These are phyloP conservation scores for Hippasteria phrygiana DNA, from an alignment of 53 echinoderm and acorn worm species.

Conservation along the genomic window DNA sequence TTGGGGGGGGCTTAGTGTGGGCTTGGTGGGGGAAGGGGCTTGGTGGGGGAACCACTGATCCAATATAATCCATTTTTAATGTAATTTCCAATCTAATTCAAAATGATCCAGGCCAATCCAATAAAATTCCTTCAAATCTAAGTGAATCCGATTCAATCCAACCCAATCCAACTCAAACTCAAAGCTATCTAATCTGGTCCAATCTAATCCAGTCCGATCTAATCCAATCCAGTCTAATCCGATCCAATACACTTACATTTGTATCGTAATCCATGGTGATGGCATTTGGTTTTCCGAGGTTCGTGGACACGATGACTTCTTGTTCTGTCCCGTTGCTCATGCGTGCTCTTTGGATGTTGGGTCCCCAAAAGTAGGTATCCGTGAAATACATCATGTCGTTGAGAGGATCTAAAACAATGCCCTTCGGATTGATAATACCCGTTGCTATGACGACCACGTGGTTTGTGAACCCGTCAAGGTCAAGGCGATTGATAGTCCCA, in stretches of 20 bases:
- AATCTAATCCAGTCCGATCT: neutral
- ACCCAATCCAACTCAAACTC: neutral
- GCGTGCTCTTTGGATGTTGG: slow-evolving; percentile 62
- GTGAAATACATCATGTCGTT: slow-evolving; percentile 58
- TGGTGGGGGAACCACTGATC: too few species aligned
- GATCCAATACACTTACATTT: slow-evolving; percentile 34
- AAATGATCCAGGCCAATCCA: too few species aligned
- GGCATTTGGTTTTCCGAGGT: slow-evolving; percentile 52
- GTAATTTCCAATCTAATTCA: too few species aligned
- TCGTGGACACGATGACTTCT: neutral
- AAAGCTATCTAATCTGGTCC: neutral
- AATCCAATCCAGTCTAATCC: neutral
- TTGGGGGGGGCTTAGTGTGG: too few species aligned
- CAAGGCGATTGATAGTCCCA: slow-evolving; percentile 27
- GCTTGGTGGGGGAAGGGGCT: too few species aligned
- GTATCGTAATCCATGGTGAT: slow-evolving; percentile 67
- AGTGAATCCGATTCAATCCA: neutral
- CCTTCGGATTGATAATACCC: slow-evolving; percentile 33
- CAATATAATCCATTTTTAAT: too few species aligned
- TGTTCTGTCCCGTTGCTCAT: slow-evolving; percentile 59
- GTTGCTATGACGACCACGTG: slow-evolving; percentile 46
- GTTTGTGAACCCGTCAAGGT: slow-evolving; percentile 61
- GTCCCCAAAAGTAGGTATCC: neutral
- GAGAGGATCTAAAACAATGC: slow-evolving; percentile 64
- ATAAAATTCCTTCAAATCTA: neutral